These are phyloP conservation scores for Lysandra bellargus DNA, from an alignment of 2,888 invertebrate species.

Conservation along the genomic window DNA sequence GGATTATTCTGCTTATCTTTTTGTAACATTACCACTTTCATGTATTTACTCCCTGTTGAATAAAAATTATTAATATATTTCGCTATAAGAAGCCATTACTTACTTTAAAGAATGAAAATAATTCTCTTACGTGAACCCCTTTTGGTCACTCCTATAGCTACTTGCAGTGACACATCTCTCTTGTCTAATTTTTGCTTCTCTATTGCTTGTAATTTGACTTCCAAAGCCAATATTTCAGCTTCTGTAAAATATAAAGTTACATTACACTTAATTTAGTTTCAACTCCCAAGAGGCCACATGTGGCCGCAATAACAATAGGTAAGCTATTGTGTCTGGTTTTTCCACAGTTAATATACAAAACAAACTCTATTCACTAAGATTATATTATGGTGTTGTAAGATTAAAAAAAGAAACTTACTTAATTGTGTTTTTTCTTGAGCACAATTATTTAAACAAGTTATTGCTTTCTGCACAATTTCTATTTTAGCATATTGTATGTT, in stretches of 20 bases:
- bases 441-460: conserved; percentile 60
- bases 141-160: conserved; percentile 53
- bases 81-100: neutral
- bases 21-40: conserved; percentile 57
- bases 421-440: conserved; percentile 63
- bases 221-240: conserved; percentile 68
- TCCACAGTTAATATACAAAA: too few relatives aligned
- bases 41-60: conserved; percentile 60
- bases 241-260: conserved; percentile 48
- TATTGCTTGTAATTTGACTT: conserved; percentile 60
- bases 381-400: too few relatives aligned
- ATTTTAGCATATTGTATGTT: conserved; percentile 69
- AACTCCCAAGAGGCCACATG: too few relatives aligned
- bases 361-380: too few relatives aligned
- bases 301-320: too few relatives aligned
- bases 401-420: conserved; percentile 55
- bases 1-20: conserved; percentile 49
- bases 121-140: conserved; percentile 59
- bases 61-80: conserved; percentile 36
- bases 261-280: neutral
- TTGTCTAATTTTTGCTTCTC: conserved; percentile 47
- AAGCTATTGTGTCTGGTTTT: too few relatives aligned
- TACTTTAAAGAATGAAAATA: neutral
- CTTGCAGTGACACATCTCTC: conserved; percentile 68
- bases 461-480: conserved; percentile 71